These are phyloP conservation scores for Poecilia wingei DNA, from an alignment of 2,797 vertebrate species.

Conservation along the genomic window DNA sequence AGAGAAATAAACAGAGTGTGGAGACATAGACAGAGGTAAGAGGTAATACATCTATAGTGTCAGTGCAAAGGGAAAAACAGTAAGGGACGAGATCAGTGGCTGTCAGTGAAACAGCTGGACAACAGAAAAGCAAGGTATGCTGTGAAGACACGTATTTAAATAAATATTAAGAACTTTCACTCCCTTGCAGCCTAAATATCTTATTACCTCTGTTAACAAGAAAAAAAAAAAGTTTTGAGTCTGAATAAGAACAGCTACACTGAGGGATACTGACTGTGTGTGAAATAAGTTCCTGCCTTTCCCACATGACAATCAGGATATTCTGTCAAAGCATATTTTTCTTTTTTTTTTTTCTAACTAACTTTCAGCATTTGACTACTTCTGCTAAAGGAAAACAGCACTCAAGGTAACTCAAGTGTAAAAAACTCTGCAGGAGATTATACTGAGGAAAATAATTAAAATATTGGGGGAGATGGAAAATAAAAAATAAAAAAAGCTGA, in stretches of 20 bases:
- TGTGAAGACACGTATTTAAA: conserved; percentile 48
- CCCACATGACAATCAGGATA: conserved; percentile 71
- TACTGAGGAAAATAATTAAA: conserved; percentile 70
- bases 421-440: conserved; percentile 76
- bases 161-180: conserved; percentile 44
- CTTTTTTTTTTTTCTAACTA: conserved; percentile 56
- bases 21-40: conserved; percentile 28
- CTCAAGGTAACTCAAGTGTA: conserved; percentile 71
- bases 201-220: conserved; percentile 54
- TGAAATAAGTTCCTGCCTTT: conserved; percentile 64
- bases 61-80: conserved; percentile 31
- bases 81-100: conserved; percentile 29
- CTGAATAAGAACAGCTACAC: conserved; percentile 57
- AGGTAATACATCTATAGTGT: conserved; percentile 31
- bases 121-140: conserved; percentile 46
- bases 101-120: conserved; percentile 45
- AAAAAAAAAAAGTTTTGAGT: conserved; percentile 55
- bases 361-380: conserved; percentile 73
- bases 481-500: conserved; percentile 56
- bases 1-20: conserved; percentile 11
- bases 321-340: conserved; percentile 64
- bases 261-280: conserved; percentile 53
- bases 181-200: conserved; percentile 52
- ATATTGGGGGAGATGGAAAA: conserved; percentile 61
- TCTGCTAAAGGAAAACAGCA: conserved; percentile 72